Base-by-base conservation (phyloP, 2,888 invertebrate species). In the Drosophila subsilvestris region DNA sequence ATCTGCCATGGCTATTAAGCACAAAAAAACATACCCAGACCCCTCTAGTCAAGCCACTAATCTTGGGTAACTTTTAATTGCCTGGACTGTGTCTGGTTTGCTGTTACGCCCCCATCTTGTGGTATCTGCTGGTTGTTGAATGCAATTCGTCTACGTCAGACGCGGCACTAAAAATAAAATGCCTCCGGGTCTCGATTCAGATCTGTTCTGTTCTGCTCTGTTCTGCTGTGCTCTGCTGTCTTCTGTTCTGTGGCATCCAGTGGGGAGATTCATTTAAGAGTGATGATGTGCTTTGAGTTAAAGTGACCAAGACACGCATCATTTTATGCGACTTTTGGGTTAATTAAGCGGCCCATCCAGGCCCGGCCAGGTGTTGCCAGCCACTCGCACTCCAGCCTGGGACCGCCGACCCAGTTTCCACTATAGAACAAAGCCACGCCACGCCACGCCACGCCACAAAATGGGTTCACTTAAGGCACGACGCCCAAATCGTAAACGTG, bases 111-210 rank as follows among this genome's bases (percentile, higher is more conserved):
- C 68, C 42, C 63, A 63, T 57, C 37, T 27, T 14, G 37, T 37
- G 37, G 14, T 6, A 37, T 37, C 47, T 57, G 53, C 43, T 20
- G 59, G 20, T 51, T 56, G 53, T n/a, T 57, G 59, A 55, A 75
- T 75, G 87, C 78, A 84, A 83, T 83, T 88, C 89, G 78, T 88
- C 83, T 86, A 72, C 83, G 89, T 83, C 83, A 78, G 78, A 55
- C 63, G 43, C 20, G 54, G 47, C 42, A 62, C 60, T 54, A 63
- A 73, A 63, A 56, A 57, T 65, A 65, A 65, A 74, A 57, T 74
- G 66, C 72, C 72, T 37, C 45, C 27, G 59, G 75, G 75, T 54
- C 29, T 50, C 42, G 49, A 54, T 44, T 17, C 43, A n/a, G 69
- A 69, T 68, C 56, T 42, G 48, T 57, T 72, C n/a, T n/a, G 37